phyloP scores from a whole-genome alignment of 2,113 vertebrate genomes.

The Amphiprion ocellaris region DNA sequence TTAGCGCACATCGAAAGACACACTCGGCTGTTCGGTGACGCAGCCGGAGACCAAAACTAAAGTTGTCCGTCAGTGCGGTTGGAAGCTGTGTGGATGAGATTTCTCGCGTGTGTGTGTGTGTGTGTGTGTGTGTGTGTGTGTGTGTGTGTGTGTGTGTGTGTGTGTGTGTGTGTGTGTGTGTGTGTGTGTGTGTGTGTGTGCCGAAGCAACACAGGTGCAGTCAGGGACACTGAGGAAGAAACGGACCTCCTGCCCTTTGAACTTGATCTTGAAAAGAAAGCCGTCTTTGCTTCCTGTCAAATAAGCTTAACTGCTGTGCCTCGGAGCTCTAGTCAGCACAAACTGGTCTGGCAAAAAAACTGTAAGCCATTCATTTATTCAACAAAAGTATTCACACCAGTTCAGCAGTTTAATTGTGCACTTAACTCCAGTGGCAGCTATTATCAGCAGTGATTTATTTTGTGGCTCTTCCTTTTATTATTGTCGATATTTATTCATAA shows the following conservation, averaged over 20 bases:
- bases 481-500: neutral
- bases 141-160: too few relatives aligned
- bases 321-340: conserved; percentile 61
- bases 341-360: conserved; percentile 51
- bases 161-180: too few relatives aligned
- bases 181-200: conserved; percentile 24
- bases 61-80: conserved; percentile 55
- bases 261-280: conserved; percentile 84
- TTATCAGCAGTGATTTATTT: conserved; percentile 4
- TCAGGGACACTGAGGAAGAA: conserved; percentile 79
- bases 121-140: too few relatives aligned
- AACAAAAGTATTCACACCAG: neutral
- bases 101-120: conserved; percentile 12
- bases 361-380: conserved; percentile 13
- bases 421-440: conserved; percentile 24
- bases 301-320: conserved; percentile 72
- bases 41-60: conserved; percentile 31
- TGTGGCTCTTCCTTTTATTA: neutral
- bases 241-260: conserved; percentile 77
- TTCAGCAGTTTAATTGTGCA: conserved; percentile 13
- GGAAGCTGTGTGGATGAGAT: conserved; percentile 42
- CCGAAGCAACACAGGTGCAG: conserved; percentile 78
- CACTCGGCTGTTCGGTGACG: conserved; percentile 3
- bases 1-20: neutral
- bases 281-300: conserved; percentile 77